phyloP scores from a whole-genome alignment of 2,113 vertebrate species.

The Phylloscopus trochiloides region DNA sequence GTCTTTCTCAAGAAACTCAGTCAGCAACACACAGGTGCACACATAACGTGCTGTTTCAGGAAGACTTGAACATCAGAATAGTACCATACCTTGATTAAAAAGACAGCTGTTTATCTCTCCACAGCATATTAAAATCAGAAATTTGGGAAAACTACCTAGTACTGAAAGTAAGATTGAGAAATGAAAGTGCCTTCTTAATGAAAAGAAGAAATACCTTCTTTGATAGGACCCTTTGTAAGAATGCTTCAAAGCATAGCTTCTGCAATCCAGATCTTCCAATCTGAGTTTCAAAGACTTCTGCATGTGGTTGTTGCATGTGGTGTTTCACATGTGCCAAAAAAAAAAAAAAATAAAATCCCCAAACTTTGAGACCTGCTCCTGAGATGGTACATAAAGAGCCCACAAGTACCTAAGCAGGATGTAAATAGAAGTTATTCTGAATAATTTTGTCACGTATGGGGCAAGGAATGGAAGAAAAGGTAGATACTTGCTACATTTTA shows the following conservation, averaged over 20 bases:
- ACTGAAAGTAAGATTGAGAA: slow-evolving; percentile 14
- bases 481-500: neutral
- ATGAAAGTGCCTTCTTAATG: slow-evolving; percentile 44
- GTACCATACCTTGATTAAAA: neutral
- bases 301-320: slow-evolving; percentile 48
- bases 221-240: slow-evolving; percentile 54
- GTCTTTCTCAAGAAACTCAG: neutral
- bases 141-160: slow-evolving; percentile 19
- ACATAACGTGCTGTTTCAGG: neutral
- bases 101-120: neutral
- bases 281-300: slow-evolving; percentile 60
- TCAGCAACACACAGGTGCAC: neutral
- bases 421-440: neutral
- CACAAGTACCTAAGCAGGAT: neutral
- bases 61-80: neutral
- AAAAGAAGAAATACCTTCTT: slow-evolving; percentile 59
- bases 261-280: slow-evolving; percentile 51
- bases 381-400: neutral
- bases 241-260: slow-evolving; percentile 60
- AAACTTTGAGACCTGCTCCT: slow-evolving; percentile 11
- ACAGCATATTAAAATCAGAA: neutral
- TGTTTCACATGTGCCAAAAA: neutral
- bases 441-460: neutral
- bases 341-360: neutral
- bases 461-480: neutral